Evolutionary conservation across 2,888 invertebrate genomes (phyloP), one percentile per base, ranked within the genome.

Genomic region (Platypus cylindrus): DNA sequence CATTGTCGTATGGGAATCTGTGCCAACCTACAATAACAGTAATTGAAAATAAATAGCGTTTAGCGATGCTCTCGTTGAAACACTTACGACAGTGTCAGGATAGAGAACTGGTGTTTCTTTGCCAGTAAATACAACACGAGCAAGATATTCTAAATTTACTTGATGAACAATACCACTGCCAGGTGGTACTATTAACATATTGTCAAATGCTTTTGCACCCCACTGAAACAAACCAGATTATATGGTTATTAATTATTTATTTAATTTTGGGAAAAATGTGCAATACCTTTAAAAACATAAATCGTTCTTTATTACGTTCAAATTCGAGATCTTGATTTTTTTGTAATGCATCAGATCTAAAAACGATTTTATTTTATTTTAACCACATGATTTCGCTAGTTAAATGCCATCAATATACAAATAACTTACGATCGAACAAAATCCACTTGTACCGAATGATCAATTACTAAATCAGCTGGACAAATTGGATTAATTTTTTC

Each of bases 1-100:
- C 95, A 98, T 97, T 9, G 97, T 97, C 2, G 97, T 98, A 55
- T 98, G 97, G 0, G 93, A 93, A 70, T 98, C 98, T 0, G 97
- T 97, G 5, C 97, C 97, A 24, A 98, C 60, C 95, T 43, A 38
- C 36, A 48, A n/a, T n/a, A n/a, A n/a, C n/a, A n/a, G n/a, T n/a
- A n/a, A n/a, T n/a, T n/a, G n/a, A n/a, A n/a, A n/a, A n/a, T n/a
- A n/a, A n/a, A n/a, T n/a, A n/a, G n/a, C n/a, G n/a, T n/a, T n/a
- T n/a, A n/a, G n/a, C n/a, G n/a, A n/a, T n/a, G n/a, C n/a, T n/a
- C n/a, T n/a, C 25, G 22, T 30, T 16, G 38, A n/a, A n/a, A n/a
- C n/a, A 51, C 57, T 49, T 52, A 60, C 84, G 17, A 85, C 71
- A 40, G 79, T 80, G 56, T 86, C 86, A 1, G 84, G 54, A 78